Base-by-base conservation (phyloP, 2,888 invertebrate species). In the Malachius bipustulatus region DNA sequence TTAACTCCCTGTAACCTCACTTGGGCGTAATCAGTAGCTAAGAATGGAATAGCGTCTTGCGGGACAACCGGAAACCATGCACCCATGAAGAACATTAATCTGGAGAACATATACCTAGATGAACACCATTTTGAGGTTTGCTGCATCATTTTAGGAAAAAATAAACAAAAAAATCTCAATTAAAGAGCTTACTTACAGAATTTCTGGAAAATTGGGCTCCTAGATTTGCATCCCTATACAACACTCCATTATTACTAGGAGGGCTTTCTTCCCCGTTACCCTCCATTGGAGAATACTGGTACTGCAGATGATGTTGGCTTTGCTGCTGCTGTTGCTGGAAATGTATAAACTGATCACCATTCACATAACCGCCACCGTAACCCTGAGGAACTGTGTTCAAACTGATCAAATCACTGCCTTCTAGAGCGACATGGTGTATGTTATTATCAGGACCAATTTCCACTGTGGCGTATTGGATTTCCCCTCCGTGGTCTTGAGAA, bases 391-490 rank as follows among this genome's bases (percentile, higher is more conserved):
- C 24, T 8, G 24, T 6, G n/a, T 19, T 19, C n/a, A 19, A 19
- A 19, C 24, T 19, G 6, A 19, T 19, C 6, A 19, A 19, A 19
- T 19, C 24, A 19, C 24, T 19, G n/a, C 24, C 24, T 8, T 19
- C 24, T 8, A 19, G 6, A 19, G 24, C 24, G n/a, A 19, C 24
- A n/a, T 19, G 24, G 6, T 19, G 24, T 8, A 19, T 19, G n/a
- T 19, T 19, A 19, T 19, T n/a, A n/a, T n/a, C n/a, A n/a, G n/a
- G n/a, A 19, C 24, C 24, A 19, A 19, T 19, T 19, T 19, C 24
- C 24, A 19, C 24, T 19, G 24, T n/a, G n/a, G n/a, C 24, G n/a
- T 19, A 19, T n/a, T 19, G 24, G 6, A 19, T n/a, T 19, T 19
- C 24, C 6, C 24, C 24, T 6, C n/a, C n/a, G 6, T n/a, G 6